Conservation (phyloP, 2,888 invertebrate genomes). For the Drosophila falleni region DNA sequence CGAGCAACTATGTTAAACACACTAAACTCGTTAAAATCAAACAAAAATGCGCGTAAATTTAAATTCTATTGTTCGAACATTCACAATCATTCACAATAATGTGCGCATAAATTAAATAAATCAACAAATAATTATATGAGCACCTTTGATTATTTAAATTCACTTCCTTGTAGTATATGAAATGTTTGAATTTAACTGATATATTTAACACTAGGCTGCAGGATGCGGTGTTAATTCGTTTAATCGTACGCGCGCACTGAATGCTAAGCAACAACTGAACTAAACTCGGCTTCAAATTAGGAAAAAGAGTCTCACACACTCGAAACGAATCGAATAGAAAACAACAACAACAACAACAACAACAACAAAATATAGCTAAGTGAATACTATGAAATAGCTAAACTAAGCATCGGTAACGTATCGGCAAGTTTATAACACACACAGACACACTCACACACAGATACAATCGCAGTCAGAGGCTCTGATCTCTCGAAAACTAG, state of each 20-base stretch:
- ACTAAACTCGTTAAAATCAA: neutral
- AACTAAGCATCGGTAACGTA: slow-evolving; percentile 44
- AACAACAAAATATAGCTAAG: slow-evolving; percentile 52
- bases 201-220: slow-evolving; percentile 7
- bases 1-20: slow-evolving; percentile 1
- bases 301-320: slow-evolving; percentile 64
- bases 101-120: slow-evolving; percentile 20
- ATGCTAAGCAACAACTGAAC: slow-evolving; percentile 81
- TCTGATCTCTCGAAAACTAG: slow-evolving; percentile 53
- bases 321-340: slow-evolving; percentile 60
- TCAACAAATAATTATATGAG: neutral
- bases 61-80: slow-evolving; percentile 1
- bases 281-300: slow-evolving; percentile 66
- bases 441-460: slow-evolving; percentile 20
- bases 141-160: slow-evolving; percentile 1
- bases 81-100: slow-evolving; percentile 1
- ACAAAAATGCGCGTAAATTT: neutral
- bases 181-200: neutral
- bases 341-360: too few species aligned
- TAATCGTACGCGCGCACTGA: slow-evolving; percentile 70
- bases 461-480: neutral
- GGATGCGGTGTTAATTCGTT: slow-evolving; percentile 24
- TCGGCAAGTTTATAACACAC: slow-evolving; percentile 55
- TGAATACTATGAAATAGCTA: slow-evolving; percentile 42
- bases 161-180: slow-evolving; percentile 8